These are phyloP conservation scores for Lagopus muta DNA, from an alignment of 2,113 vertebrate species.

Conservation along the genomic window DNA sequence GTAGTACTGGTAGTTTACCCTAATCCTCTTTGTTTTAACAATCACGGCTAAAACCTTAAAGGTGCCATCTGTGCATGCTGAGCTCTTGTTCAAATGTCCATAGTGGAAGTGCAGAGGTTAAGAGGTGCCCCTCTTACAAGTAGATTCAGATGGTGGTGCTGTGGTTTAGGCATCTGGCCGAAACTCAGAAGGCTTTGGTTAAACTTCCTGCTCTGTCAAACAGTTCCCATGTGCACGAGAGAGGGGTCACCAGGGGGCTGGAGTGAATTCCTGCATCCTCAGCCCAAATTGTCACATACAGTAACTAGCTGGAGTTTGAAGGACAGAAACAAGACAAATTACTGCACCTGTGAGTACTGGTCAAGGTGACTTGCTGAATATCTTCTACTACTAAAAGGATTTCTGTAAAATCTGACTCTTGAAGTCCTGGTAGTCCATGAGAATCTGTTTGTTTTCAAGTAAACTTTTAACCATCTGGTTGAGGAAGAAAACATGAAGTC, in stretches of 20 bases:
- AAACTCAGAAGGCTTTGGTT: not conserved
- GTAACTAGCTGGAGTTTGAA: not conserved
- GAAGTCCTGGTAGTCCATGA: not conserved
- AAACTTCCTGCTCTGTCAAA: not conserved
- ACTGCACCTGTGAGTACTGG: not conserved
- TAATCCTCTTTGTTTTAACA: conserved; percentile 34
- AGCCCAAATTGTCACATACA: not conserved
- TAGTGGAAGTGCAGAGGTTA: not conserved
- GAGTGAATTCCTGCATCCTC: not conserved
- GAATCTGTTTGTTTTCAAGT: not conserved
- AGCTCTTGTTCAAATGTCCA: not conserved
- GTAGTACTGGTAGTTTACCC: not conserved
- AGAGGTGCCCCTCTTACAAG: not conserved
- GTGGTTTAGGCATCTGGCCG: not conserved
- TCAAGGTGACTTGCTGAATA: not conserved
- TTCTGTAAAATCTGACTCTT: not conserved
- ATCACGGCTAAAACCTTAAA: not conserved
- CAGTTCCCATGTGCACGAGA: not conserved
- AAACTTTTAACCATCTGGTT: not conserved
- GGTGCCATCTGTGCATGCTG: not conserved
- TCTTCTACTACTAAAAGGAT: not conserved
- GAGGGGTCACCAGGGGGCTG: not conserved
- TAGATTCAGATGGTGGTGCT: not conserved
- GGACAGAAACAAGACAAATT: not conserved
- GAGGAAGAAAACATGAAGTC: not conserved